These are phyloP conservation scores for Sebastes nivosus DNA, from an alignment of 2,797 vertebrate species.

Conservation along the genomic window DNA sequence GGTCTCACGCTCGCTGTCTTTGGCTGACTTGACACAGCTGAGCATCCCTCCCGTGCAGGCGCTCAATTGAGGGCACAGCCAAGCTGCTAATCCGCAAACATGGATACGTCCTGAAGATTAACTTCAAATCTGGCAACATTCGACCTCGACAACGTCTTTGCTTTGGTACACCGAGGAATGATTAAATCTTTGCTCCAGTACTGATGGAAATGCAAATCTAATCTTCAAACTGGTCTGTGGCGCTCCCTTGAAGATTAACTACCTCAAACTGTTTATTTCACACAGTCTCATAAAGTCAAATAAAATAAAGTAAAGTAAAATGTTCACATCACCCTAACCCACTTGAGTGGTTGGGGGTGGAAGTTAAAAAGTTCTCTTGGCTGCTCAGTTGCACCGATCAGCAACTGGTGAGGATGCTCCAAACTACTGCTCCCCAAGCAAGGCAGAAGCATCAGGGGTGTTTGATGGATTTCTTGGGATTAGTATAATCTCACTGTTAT, in stretches of 20 bases:
- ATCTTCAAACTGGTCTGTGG: constrained; percentile 77
- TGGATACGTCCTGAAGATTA: constrained; percentile 85
- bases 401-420: not conserved
- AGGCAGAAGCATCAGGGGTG: not conserved
- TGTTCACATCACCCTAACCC: constrained; percentile 30
- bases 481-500: constrained; percentile 7
- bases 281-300: constrained; percentile 42
- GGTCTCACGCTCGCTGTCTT: not conserved
- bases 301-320: constrained; percentile 29
- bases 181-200: constrained; percentile 84
- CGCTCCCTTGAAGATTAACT: constrained; percentile 76
- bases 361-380: not conserved
- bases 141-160: constrained; percentile 84
- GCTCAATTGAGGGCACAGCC: constrained; percentile 76
- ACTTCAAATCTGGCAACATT: constrained; percentile 83
- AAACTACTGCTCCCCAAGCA: not conserved
- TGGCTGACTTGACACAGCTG: constrained; percentile 39
- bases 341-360: not conserved
- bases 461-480: constrained; percentile 3
- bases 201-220: constrained; percentile 82
- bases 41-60: constrained; percentile 66
- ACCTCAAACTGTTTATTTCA: constrained; percentile 68
- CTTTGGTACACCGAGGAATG: constrained; percentile 84
- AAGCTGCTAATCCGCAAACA: constrained; percentile 82
- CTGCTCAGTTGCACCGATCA: not conserved